Evolutionary conservation across 2,888 invertebrate species (phyloP), one percentile per base, ranked within the genome.

Genomic region (Catocala nupta): DNA sequence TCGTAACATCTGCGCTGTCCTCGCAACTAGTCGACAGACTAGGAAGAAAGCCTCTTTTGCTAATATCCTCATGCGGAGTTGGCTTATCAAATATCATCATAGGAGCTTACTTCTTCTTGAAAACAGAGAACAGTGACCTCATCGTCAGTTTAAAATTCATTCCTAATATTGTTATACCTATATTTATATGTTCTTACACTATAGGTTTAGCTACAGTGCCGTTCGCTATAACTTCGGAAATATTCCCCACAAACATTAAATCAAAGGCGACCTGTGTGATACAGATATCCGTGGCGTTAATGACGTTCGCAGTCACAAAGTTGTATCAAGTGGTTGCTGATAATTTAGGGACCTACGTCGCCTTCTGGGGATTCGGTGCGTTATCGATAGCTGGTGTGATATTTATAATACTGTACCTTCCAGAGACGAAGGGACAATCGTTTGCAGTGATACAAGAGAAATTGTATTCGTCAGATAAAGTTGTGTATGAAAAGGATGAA

Each of bases 241-340:
- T 96, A 80, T 95, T 96, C 82, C 95, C 96, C 48, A 90, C 95
- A 4, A 93, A 95, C 73, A 96, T 95, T 25, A 95, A 96, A 78
- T 95, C 96, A 0, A 93, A 95, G 65, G 96, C 96, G 0, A 95
- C 96, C 36, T 95, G 96, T 68, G 90, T 96, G 5, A 95, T 95
- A 57, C 95, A 96, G 61, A 94, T 96, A 79, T 94, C 95, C 70
- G 96, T 95, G 42, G 95, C 96, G 55, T 78, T 95, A 49, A 94
- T 95, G 87, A 95, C 95, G 0, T 96, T 96, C 74, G 89, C 95
- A 12, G 95, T 96, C 3, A 95, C 95, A 0, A 94, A 95, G 69
- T 84, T 95, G 53, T 96, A 95, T 77, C 95, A 95, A 81, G 91
- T 94, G 45, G 88, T 95, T 10, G 94, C 95, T 10, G 91, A 94